phyloP scores from a whole-genome alignment of 2,888 invertebrate genomes.

The Drosophila bunnanda region DNA sequence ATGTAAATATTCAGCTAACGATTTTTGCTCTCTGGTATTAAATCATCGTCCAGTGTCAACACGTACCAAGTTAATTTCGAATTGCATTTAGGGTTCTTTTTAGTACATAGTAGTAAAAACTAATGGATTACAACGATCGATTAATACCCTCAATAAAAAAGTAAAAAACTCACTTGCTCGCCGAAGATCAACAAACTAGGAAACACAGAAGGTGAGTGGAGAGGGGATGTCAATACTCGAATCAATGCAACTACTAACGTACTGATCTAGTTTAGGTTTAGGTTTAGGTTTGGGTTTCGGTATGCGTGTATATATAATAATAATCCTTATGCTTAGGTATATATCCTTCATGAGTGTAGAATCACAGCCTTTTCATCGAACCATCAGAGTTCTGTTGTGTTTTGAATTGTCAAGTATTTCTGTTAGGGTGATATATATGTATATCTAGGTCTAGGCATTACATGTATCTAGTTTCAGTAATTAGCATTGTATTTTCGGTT shows the following conservation, averaged over 20 bases:
- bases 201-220: conserved; percentile 43
- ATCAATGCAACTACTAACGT: conserved; percentile 60
- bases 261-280: conserved; percentile 21
- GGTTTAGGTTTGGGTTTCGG: conserved; percentile 7
- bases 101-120: conserved; percentile 58
- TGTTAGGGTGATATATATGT: conserved; percentile 38
- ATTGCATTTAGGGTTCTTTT: conserved; percentile 43
- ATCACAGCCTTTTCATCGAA: conserved; percentile 79
- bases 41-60: conserved; percentile 19
- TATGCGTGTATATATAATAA: conserved; percentile 43
- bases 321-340: conserved; percentile 49
- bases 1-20: conserved; percentile 75
- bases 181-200: conserved; percentile 52
- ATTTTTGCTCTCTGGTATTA: conserved; percentile 44
- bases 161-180: conserved; percentile 56
- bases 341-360: conserved; percentile 79
- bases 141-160: conserved; percentile 54
- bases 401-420: conserved; percentile 71
- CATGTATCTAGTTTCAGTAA: conserved; percentile 36
- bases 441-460: conserved; percentile 44
- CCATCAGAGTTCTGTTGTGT: conserved; percentile 65
- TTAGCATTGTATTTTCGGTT: conserved; percentile 54
- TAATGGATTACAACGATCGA: conserved; percentile 56
- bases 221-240: conserved; percentile 62
- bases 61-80: conserved; percentile 49